phyloP scores from a whole-genome alignment of 2,888 invertebrate genomes.

The Apocheima hispidaria region DNA sequence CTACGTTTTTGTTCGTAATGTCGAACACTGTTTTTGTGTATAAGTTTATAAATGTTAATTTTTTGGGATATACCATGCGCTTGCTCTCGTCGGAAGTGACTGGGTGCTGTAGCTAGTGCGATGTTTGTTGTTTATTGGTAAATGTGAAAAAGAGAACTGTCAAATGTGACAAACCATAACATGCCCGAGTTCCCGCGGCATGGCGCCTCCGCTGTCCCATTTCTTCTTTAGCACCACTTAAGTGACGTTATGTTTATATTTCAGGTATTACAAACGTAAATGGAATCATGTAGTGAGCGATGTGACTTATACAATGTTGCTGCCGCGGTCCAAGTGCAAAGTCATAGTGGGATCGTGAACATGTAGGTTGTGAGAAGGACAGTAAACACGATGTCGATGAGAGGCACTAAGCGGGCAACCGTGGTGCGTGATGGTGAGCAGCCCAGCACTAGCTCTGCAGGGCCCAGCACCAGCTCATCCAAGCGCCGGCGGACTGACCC shows the following conservation, averaged over 20 bases:
- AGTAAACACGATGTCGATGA: constrained; percentile 75
- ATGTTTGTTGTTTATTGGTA: constrained; percentile 50
- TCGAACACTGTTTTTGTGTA: constrained; percentile 54
- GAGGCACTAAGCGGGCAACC: constrained; percentile 81
- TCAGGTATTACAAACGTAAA: constrained; percentile 72
- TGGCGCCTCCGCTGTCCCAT: background rate
- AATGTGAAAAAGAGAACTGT: constrained; percentile 40
- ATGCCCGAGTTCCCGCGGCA: background rate
- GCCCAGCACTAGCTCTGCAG: constrained; percentile 35
- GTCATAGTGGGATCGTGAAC: constrained; percentile 76
- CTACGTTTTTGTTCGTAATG: constrained; percentile 62
- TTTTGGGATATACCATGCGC: constrained; percentile 1
- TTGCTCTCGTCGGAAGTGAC: constrained; percentile 17
- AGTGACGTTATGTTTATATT: constrained; percentile 47
- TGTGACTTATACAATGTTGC: constrained; percentile 83
- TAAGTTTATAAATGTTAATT: constrained; percentile 28
- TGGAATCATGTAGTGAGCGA: constrained; percentile 79
- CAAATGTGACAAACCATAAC: constrained; percentile 36
- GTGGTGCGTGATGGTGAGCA: constrained; percentile 76
- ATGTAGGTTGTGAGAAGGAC: constrained; percentile 78
- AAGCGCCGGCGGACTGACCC: constrained; percentile 79
- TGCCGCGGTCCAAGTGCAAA: constrained; percentile 83
- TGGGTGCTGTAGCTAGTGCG: constrained; percentile 29
- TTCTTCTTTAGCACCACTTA: constrained; percentile 3
- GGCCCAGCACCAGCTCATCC: constrained; percentile 64